Conservation (phyloP, 2,113 vertebrate genomes). For the Pteronura brasiliensis region DNA sequence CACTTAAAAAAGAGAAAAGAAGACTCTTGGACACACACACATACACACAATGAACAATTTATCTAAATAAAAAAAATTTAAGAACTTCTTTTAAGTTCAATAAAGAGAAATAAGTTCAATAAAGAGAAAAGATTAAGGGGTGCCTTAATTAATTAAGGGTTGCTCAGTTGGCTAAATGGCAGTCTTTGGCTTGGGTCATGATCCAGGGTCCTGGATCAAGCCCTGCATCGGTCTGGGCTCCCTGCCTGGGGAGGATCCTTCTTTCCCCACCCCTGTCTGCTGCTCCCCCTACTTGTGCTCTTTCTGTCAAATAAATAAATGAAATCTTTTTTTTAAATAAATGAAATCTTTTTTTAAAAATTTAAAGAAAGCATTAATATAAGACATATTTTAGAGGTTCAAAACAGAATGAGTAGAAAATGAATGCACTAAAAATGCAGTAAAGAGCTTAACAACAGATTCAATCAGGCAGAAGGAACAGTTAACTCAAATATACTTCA, state of each 20-base stretch:
- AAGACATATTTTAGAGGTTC: no score
- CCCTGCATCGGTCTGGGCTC: no score
- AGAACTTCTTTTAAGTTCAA: neutral
- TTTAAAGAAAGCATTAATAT: neutral
- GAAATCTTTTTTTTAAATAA: no score
- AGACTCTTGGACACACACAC: neutral
- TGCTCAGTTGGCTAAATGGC: no score
- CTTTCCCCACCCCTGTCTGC: no score
- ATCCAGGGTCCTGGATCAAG: no score
- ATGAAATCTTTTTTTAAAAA: no score
- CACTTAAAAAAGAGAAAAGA: neutral
- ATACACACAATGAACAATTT: neutral
- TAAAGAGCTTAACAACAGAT: neutral
- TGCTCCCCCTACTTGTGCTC: no score
- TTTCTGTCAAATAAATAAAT: no score
- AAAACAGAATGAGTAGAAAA: neutral
- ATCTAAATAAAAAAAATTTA: neutral
- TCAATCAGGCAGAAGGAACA: neutral
- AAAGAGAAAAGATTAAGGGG: neutral
- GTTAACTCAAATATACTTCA: neutral
- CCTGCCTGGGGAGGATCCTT: no score
- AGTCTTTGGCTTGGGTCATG: no score
- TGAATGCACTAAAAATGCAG: neutral
- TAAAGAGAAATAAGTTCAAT: neutral
- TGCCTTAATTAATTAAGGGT: no score